These are phyloP conservation scores for Passerculus sandwichensis DNA, from an alignment of 2,797 vertebrate genomes.

Conservation along the genomic window DNA sequence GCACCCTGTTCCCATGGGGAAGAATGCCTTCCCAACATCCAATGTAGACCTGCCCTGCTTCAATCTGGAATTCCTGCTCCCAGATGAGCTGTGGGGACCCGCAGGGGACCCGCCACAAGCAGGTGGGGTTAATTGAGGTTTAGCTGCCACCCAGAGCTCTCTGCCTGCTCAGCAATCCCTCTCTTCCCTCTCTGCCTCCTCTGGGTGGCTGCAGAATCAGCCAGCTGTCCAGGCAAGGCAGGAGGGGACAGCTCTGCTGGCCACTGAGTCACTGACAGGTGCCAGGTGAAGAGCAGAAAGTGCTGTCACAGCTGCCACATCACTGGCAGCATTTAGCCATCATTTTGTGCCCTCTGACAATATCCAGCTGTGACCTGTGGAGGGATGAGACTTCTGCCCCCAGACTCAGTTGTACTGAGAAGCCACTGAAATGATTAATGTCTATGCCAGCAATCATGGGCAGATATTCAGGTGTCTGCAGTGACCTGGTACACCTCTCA, in stretches of 20 bases:
- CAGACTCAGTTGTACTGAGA: background rate
- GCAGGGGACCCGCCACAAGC: background rate
- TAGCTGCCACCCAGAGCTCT: background rate
- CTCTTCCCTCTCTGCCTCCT: background rate
- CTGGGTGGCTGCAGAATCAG: background rate
- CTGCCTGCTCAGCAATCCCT: background rate
- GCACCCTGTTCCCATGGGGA: background rate
- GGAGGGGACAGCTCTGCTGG: background rate
- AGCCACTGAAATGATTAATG: background rate
- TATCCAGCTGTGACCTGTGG: background rate
- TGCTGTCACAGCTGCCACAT: background rate
- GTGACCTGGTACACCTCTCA: background rate
- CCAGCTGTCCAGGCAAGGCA: background rate
- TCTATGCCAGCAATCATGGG: background rate
- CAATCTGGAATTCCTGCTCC: background rate
- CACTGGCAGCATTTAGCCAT: background rate
- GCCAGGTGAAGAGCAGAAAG: background rate
- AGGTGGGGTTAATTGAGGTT: background rate
- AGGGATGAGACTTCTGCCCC: background rate
- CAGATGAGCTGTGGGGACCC: background rate
- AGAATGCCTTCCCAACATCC: background rate
- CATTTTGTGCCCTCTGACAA: background rate
- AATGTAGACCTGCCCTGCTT: background rate
- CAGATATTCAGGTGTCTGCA: background rate
- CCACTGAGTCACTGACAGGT: background rate